These are phyloP conservation scores for Troides helena DNA, from an alignment of 2,888 invertebrate species.

Conservation along the genomic window DNA sequence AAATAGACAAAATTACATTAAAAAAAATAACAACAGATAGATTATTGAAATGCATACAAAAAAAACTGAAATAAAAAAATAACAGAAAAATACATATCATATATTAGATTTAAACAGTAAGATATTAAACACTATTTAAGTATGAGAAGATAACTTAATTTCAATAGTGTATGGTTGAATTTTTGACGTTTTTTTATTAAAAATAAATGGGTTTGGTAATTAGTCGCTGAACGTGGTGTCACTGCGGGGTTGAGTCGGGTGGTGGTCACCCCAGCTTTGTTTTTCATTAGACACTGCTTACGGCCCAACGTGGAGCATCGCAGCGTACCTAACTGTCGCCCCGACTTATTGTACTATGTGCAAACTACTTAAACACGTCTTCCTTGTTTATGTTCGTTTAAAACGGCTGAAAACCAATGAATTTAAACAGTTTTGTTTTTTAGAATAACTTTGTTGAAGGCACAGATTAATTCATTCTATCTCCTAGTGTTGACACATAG, in stretches of 20 bases:
- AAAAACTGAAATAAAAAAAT: no score
- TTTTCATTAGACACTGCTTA: constrained; percentile 66
- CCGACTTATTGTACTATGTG: constrained; percentile 14
- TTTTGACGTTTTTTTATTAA: constrained; percentile 13
- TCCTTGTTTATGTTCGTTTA: constrained; percentile 18
- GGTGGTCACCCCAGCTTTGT: constrained; percentile 55
- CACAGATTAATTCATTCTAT: no score
- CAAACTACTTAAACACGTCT: constrained; percentile 25
- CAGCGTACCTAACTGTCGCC: constrained; percentile 26
- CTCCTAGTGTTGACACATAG: no score
- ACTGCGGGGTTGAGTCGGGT: constrained; percentile 44
- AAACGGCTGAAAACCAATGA: constrained; percentile 7
- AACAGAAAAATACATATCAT: no score
- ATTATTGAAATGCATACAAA: no score
- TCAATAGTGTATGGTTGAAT: not conserved
- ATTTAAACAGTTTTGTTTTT: not conserved
- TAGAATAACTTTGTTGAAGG: no score
- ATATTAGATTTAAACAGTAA: no score
- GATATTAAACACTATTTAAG: no score
- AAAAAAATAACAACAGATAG: no score
- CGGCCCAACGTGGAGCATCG: constrained; percentile 36
- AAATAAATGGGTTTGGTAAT: constrained; percentile 46
- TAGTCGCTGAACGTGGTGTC: constrained; percentile 50
- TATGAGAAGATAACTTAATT: not conserved
- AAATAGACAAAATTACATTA: no score